Evolutionary conservation across 2,797 vertebrate genomes (phyloP).

Genomic region (Psittacula echo): DNA sequence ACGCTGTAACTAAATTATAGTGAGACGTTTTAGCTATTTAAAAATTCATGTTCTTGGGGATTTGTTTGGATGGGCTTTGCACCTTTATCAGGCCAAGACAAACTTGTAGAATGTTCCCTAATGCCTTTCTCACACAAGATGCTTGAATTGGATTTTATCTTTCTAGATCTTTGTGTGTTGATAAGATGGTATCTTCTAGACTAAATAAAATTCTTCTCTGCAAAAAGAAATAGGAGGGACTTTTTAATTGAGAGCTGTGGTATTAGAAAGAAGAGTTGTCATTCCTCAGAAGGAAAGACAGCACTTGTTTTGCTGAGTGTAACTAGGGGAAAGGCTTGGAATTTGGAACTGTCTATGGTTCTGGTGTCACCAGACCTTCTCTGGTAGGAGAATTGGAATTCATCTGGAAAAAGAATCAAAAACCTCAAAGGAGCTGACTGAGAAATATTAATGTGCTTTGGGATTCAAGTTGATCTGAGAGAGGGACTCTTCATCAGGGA

Average conservation of each 20-base stretch:
- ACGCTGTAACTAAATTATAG: background rate
- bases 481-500: background rate
- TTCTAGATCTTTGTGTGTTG: background rate
- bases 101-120: background rate
- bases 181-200: background rate
- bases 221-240: background rate
- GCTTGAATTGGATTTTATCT: background rate
- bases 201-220: background rate
- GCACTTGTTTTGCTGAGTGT: background rate
- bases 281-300: background rate
- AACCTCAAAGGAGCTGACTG: background rate
- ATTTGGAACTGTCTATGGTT: background rate
- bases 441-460: background rate
- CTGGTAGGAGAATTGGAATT: background rate
- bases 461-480: background rate
- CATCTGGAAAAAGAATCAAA: background rate
- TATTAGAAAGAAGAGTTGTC: background rate
- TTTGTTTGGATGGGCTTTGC: background rate
- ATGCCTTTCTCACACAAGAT: background rate
- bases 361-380: background rate
- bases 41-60: background rate
- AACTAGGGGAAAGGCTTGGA: background rate
- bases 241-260: background rate
- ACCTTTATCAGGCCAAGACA: background rate
- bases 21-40: background rate